A percentile compares a stretch with the other conserved stretches of the same genome.
Evolutionary conservation across 2,113 vertebrate species (phyloP).

Genomic region (Irena cyanogastra): DNA sequence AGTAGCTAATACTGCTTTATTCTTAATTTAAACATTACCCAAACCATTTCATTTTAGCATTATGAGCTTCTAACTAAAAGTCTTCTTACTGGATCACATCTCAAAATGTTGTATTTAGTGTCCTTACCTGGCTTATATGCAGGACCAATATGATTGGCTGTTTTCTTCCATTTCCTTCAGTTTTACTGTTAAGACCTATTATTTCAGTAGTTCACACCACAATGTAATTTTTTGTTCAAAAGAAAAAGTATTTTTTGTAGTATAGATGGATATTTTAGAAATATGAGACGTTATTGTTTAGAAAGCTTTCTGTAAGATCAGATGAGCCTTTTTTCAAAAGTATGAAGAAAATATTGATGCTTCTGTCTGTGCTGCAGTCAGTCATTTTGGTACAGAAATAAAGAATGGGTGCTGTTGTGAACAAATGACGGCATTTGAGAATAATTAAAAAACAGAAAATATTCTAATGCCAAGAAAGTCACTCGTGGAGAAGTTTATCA

Average conservation of each 20-base stretch:
- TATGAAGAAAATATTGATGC: not conserved
- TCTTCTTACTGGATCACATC: not conserved
- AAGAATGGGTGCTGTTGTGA: not conserved
- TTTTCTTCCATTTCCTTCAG: not conserved
- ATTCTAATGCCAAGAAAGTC: not conserved
- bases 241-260: not conserved
- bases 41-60: not conserved
- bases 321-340: not conserved
- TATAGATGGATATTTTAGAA: not conserved
- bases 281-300: not conserved
- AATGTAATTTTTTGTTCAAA: not conserved
- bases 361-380: not conserved
- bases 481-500: not conserved
- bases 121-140: not conserved
- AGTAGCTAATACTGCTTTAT: not conserved
- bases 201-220: not conserved
- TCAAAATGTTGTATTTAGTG: not conserved
- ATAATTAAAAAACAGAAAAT: not conserved
- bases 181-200: not conserved
- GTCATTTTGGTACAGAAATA: not conserved
- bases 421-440: not conserved
- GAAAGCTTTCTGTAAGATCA: not conserved
- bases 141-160: not conserved
- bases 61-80: not conserved
- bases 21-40: not conserved